Evolutionary conservation across 2,113 vertebrate genomes (phyloP).

Genomic region (Megaceryle torquata): DNA sequence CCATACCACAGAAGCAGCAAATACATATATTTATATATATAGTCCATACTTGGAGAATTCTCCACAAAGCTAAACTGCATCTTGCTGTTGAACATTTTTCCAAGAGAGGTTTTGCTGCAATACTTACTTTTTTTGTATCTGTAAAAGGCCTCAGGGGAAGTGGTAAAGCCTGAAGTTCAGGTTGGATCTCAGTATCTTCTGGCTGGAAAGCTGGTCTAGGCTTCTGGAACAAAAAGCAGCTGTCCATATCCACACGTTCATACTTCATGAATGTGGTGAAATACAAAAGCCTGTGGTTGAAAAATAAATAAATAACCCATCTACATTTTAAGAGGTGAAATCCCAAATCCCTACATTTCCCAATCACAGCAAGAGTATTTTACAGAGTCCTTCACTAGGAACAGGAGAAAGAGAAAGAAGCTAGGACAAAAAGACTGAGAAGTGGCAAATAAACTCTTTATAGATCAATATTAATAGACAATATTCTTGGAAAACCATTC

Average conservation of each 20-base stretch:
- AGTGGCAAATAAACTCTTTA: neutral
- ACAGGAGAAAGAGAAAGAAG: neutral
- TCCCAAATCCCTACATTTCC: neutral
- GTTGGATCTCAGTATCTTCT: slow-evolving; percentile 56
- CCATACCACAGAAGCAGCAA: neutral
- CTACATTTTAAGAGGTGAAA: neutral
- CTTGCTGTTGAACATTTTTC: neutral
- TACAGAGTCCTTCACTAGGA: neutral
- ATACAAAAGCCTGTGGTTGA: slow-evolving; percentile 80
- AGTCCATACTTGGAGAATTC: neutral
- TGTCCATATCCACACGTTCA: slow-evolving; percentile 81
- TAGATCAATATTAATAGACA: neutral
- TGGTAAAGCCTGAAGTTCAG: slow-evolving; percentile 65
- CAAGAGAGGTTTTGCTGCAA: neutral
- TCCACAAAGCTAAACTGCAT: neutral
- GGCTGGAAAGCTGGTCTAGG: slow-evolving; percentile 34
- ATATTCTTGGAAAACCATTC: neutral
- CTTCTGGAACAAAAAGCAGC: slow-evolving; percentile 81
- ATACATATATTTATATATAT: neutral
- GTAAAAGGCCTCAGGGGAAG: slow-evolving; percentile 62
- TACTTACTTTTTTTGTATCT: slow-evolving; percentile 15
- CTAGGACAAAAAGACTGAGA: neutral
- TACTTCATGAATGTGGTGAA: slow-evolving; percentile 82
- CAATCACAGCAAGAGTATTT: neutral
- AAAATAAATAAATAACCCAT: neutral